Conservation (phyloP, 2,888 invertebrate genomes). For the Masnerella sp. region DNA sequence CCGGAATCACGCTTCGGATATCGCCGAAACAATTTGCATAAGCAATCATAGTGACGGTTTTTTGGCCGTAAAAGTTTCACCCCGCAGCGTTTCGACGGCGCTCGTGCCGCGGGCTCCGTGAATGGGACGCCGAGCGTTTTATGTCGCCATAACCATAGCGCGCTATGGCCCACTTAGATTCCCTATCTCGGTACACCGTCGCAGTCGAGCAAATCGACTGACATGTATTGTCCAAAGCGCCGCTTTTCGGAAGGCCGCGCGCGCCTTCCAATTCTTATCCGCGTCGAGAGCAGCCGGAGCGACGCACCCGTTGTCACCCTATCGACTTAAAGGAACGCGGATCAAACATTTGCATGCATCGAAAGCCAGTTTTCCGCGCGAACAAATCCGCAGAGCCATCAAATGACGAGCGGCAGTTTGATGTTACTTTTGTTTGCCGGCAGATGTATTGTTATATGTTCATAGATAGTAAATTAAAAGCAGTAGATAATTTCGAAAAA, state of each 20-base stretch:
- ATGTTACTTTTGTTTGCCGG: constrained; percentile 21
- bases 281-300: constrained; percentile 62
- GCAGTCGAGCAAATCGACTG: constrained; percentile 66
- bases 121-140: constrained; percentile 73
- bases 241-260: constrained; percentile 60
- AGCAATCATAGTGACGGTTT: constrained; percentile 77
- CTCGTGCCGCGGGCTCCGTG: constrained; percentile 62
- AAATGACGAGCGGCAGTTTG: constrained; percentile 31
- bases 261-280: constrained; percentile 63
- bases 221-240: constrained; percentile 72
- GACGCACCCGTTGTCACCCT: constrained; percentile 76
- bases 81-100: constrained; percentile 66
- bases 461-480: too few relatives aligned
- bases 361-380: constrained; percentile 75
- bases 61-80: constrained; percentile 75
- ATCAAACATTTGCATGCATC: constrained; percentile 77
- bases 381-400: constrained; percentile 71
- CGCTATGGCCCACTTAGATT: constrained; percentile 78
- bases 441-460: too few relatives aligned
- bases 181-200: constrained; percentile 72
- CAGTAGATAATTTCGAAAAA: too few relatives aligned
- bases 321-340: constrained; percentile 73
- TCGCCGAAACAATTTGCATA: constrained; percentile 78
- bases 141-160: constrained; percentile 77
- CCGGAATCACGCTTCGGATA: constrained; percentile 67